A percentile compares a stretch with the other conserved stretches of the same genome.
Evolutionary conservation across 2,888 invertebrate genomes (phyloP).

Genomic region (Galerucella pusilla): DNA sequence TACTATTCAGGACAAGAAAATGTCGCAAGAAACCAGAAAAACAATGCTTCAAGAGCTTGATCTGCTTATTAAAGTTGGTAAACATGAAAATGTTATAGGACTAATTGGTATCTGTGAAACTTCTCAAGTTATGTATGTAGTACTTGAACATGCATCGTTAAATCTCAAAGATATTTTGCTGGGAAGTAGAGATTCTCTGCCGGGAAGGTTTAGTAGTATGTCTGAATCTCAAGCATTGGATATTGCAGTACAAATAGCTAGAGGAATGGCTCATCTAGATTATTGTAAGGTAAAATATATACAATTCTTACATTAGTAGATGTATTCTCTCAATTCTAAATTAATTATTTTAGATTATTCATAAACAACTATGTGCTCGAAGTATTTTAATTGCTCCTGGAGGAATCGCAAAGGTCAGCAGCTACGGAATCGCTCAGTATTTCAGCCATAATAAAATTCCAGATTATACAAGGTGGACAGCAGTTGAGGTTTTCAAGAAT

Average conservation of each 20-base stretch:
- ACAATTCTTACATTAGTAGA: neutral
- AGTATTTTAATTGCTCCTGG: conserved; percentile 71
- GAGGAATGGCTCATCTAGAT: conserved; percentile 78
- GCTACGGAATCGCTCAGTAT: conserved; percentile 80
- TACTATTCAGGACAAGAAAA: conserved; percentile 70
- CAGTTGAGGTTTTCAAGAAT: conserved; percentile 80
- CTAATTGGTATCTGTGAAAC: conserved; percentile 85
- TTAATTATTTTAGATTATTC: conserved; percentile 69
- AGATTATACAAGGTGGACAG: conserved; percentile 83
- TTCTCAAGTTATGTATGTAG: conserved; percentile 78
- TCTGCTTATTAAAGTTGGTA: conserved; percentile 74
- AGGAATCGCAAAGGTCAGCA: conserved; percentile 71
- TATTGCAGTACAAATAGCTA: conserved; percentile 74
- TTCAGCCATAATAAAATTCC: conserved; percentile 73
- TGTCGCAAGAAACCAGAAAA: conserved; percentile 59
- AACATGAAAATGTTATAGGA: conserved; percentile 77
- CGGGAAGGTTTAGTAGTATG: conserved; percentile 67
- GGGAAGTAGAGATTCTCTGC: conserved; percentile 69
- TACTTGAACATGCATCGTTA: conserved; percentile 76
- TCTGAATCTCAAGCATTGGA: conserved; percentile 74
- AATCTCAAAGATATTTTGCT: conserved; percentile 78
- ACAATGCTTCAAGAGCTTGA: conserved; percentile 78
- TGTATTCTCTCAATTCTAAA: neutral
- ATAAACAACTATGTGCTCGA: conserved; percentile 78
- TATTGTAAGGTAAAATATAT: conserved; percentile 66